A percentile compares a stretch with the other conserved stretches of the same genome.
Conservation (phyloP, 2,888 invertebrate genomes). For the Plebejus argus region DNA sequence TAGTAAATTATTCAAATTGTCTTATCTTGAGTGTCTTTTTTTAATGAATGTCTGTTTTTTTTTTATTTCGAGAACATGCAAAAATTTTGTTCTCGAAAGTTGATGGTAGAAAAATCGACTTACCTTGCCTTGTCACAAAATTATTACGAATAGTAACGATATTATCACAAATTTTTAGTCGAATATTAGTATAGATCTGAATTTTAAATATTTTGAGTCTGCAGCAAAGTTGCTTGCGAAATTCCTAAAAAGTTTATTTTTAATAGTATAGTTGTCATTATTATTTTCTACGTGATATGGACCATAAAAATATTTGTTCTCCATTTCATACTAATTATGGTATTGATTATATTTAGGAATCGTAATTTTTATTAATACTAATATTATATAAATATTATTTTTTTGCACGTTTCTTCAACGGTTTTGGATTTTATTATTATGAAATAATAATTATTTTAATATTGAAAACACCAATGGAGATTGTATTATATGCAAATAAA, state of each 20-base stretch:
- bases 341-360: constrained; percentile 1
- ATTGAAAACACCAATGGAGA: constrained; percentile 57
- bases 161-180: background rate
- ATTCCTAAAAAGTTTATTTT: background rate
- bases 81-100: background rate
- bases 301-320: background rate
- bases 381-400: constrained; percentile 7
- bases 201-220: background rate
- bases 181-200: constrained; percentile 11
- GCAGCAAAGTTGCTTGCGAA: background rate
- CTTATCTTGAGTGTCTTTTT: background rate
- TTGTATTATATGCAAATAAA: constrained; percentile 60
- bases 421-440: constrained; percentile 30
- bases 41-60: background rate
- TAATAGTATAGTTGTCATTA: background rate
- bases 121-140: constrained; percentile 16
- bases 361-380: background rate
- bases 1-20: background rate
- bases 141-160: background rate
- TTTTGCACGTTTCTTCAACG: background rate
- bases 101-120: background rate
- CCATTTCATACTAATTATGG: background rate
- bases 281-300: background rate
- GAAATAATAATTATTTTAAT: constrained; percentile 32
- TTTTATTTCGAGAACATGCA: background rate